Percentiles rank a stretch among this genome's conserved stretches.
Conservation (phyloP, 2,113 vertebrate genomes). For the Dasyprocta punctata region DNA sequence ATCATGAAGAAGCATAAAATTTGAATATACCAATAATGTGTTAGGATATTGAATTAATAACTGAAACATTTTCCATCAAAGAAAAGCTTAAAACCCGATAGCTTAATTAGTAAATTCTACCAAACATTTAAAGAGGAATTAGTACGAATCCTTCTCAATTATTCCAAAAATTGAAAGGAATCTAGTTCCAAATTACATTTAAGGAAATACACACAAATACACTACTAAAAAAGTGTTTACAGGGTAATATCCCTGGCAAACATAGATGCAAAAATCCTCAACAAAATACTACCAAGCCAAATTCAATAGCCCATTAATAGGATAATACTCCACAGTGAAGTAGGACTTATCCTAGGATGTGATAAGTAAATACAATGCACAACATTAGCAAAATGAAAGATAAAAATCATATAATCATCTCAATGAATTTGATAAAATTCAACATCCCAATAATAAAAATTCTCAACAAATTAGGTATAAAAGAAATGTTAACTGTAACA, state of each 20-base stretch:
- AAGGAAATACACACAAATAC: not conserved
- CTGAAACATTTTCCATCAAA: not conserved
- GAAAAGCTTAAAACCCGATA: not conserved
- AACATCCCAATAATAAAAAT: not conserved
- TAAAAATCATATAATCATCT: not conserved
- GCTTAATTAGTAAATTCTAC: not conserved
- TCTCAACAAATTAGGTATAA: not conserved
- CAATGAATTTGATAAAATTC: not conserved
- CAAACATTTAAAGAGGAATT: not conserved
- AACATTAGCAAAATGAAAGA: not conserved
- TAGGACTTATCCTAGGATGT: not conserved
- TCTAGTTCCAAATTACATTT: not conserved
- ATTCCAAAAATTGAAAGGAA: not conserved
- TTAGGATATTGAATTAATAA: not conserved
- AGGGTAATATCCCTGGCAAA: not conserved
- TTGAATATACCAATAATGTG: not conserved
- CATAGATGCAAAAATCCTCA: not conserved
- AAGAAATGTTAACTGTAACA: not conserved
- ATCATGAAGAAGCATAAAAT: not conserved
- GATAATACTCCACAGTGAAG: not conserved
- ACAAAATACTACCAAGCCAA: not conserved
- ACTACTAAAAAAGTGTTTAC: not conserved
- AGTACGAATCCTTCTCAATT: not conserved
- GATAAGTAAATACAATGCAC: not conserved
- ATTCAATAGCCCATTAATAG: not conserved